Evolutionary conservation across 37 sponge, comb jelly and placozoan species (phyloP).

Genomic region (Eunapius fragilis): DNA sequence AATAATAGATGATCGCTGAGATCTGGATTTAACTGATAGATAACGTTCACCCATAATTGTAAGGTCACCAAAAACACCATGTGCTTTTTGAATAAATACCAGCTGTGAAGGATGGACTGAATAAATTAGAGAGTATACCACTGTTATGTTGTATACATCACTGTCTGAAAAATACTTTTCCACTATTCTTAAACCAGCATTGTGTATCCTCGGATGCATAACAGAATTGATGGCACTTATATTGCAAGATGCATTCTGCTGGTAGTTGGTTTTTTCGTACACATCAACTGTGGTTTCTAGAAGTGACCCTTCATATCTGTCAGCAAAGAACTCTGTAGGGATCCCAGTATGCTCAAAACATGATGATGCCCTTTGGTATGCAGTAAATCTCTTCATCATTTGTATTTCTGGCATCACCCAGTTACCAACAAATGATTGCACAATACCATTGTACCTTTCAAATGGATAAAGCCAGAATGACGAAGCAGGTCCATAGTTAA

Average conservation of each 20-base stretch:
- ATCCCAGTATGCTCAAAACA: not conserved
- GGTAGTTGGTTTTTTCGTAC: not conserved
- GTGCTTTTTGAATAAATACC: not conserved
- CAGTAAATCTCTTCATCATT: not conserved
- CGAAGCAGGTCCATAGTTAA: constrained; percentile 33
- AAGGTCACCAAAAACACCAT: not conserved
- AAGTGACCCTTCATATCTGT: not conserved
- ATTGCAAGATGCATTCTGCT: constrained; percentile 1
- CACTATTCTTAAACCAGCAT: not conserved
- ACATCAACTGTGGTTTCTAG: not conserved
- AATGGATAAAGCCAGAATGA: constrained; percentile 50
- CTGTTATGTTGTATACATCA: not conserved
- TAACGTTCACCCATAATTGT: not conserved
- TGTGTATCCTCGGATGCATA: not conserved
- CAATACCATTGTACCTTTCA: constrained; percentile 46
- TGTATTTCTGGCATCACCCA: constrained; percentile 12
- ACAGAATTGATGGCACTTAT: not conserved
- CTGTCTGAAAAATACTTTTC: not conserved
- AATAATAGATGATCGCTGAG: not conserved
- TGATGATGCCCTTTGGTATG: constrained; percentile 2
- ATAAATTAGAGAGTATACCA: not conserved
- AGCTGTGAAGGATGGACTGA: not conserved
- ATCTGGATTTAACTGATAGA: constrained; percentile 1
- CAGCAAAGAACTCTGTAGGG: not conserved
- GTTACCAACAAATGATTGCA: constrained; percentile 12